Evolutionary conservation across 1,140 invertebrate species (phyloP).

Genomic region (Listronotus oregonensis): DNA sequence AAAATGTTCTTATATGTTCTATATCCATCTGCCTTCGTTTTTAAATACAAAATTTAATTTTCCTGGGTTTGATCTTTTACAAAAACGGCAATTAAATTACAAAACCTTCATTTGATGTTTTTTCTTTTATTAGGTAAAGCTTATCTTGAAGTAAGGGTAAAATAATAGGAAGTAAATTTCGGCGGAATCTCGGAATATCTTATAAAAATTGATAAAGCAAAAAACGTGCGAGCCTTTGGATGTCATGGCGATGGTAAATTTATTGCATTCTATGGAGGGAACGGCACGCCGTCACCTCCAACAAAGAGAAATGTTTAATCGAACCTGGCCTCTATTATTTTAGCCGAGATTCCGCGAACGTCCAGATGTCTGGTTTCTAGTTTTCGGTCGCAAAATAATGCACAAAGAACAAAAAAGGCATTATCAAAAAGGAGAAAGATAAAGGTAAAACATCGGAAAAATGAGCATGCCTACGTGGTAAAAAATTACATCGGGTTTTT

Average conservation of each 20-base stretch:
- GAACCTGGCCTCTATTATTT: slow-evolving; percentile 42
- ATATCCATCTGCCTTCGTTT: no score
- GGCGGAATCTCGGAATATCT: slow-evolving; percentile 32
- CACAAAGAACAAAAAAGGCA: slow-evolving; percentile 34
- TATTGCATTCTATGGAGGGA: slow-evolving; percentile 44
- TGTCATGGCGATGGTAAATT: slow-evolving; percentile 42
- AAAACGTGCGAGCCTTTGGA: slow-evolving; percentile 37
- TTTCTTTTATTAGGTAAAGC: no score
- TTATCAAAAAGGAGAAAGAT: slow-evolving; percentile 15
- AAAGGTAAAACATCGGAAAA: slow-evolving; percentile 27
- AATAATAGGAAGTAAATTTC: slow-evolving; percentile 16
- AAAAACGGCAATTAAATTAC: neutral
- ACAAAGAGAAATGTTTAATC: slow-evolving; percentile 43
- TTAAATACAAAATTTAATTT: no score
- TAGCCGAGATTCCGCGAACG: slow-evolving; percentile 44
- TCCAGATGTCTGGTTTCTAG: slow-evolving; percentile 43
- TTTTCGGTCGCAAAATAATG: slow-evolving; percentile 39
- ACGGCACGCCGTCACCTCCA: slow-evolving; percentile 42
- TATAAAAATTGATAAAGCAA: slow-evolving; percentile 45
- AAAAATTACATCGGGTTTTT: slow-evolving; percentile 29
- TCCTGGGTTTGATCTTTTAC: no score
- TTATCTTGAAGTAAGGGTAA: neutral
- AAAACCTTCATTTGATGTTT: neutral
- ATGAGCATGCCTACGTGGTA: slow-evolving; percentile 34
- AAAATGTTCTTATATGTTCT: no score